A percentile compares a stretch with the other conserved stretches of the same genome.
phyloP scores from a whole-genome alignment of 2,113 vertebrate genomes.

The Terrapene triunguis region DNA sequence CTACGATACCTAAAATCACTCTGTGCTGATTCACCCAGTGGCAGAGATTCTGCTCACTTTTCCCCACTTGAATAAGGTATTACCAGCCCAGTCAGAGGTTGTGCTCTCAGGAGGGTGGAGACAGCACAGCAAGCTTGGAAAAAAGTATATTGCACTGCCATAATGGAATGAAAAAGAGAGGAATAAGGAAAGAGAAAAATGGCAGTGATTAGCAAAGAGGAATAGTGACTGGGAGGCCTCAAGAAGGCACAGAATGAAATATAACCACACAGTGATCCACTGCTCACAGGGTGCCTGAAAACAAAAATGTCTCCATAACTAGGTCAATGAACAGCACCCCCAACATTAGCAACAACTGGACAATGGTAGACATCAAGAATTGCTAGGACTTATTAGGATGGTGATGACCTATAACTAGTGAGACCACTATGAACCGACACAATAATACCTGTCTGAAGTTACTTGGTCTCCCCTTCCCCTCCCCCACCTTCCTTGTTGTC shows the following conservation, averaged over 20 bases:
- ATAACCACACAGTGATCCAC: background rate
- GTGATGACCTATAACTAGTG: background rate
- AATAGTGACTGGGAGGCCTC: background rate
- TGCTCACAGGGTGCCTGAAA: background rate
- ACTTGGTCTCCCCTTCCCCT: fast-evolving
- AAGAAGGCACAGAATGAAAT: background rate
- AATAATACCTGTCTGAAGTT: background rate
- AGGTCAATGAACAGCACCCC: background rate
- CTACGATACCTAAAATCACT: background rate
- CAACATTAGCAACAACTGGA: background rate
- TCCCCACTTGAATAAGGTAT: background rate
- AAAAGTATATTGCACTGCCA: background rate
- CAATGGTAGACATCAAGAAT: background rate
- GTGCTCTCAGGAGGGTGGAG: background rate
- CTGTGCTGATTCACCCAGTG: background rate
- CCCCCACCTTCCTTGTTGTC: background rate
- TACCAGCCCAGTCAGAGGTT: background rate
- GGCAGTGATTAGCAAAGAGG: background rate
- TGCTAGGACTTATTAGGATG: background rate
- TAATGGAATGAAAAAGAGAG: background rate
- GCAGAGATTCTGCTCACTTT: background rate
- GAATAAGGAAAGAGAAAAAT: background rate
- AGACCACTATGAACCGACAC: fast-evolving
- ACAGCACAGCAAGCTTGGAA: background rate
- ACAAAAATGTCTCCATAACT: fast-evolving